Evolutionary conservation across 1,140 invertebrate genomes (phyloP).

Genomic region (Microplitis demolitor): DNA sequence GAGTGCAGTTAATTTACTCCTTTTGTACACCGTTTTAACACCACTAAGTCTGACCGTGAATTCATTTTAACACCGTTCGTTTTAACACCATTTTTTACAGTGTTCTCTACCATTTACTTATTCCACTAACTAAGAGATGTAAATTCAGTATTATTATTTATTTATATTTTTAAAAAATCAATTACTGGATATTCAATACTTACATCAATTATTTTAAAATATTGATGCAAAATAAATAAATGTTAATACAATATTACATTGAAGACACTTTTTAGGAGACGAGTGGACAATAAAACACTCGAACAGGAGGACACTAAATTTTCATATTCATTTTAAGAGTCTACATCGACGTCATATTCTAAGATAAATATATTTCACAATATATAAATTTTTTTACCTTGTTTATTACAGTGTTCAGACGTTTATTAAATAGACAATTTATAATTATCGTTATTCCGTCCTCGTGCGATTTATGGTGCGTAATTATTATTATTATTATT

Average conservation of each 20-base stretch:
- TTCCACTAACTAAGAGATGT: too few species aligned
- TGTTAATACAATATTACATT: neutral
- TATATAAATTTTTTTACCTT: too few species aligned
- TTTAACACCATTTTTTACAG: too few species aligned
- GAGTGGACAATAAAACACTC: neutral
- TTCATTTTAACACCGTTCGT: too few species aligned
- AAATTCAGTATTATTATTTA: too few species aligned
- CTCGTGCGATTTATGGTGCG: neutral
- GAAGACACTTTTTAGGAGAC: neutral
- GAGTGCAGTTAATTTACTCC: too few species aligned
- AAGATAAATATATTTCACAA: too few species aligned
- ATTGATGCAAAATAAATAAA: neutral
- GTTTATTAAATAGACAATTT: neutral
- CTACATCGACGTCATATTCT: too few species aligned
- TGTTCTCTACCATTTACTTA: too few species aligned
- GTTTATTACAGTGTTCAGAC: neutral
- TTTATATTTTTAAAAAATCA: neutral
- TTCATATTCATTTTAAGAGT: neutral
- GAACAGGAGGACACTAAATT: too few species aligned
- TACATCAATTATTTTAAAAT: neutral
- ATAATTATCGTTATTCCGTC: neutral
- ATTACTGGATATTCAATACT: neutral
- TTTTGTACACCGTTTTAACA: too few species aligned
- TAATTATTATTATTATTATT: neutral
- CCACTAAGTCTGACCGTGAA: too few species aligned